Evolutionary conservation across 64 coral and sea anemone species (phyloP).

Genomic region (Hydrozoanthus tunicans): DNA sequence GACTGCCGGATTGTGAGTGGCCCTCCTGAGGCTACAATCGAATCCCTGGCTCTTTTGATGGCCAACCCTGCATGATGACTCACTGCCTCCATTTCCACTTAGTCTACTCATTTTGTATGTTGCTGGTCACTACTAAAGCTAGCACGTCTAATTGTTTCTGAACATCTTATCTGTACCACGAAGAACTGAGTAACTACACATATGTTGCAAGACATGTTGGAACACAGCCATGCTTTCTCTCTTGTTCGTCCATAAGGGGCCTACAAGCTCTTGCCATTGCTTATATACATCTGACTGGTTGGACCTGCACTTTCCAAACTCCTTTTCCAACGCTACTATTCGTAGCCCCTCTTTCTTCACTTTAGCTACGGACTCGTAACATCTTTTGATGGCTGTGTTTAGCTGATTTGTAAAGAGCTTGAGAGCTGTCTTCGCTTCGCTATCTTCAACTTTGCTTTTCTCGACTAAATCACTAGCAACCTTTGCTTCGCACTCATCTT

Average conservation of each 20-base stretch:
- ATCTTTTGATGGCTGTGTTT: neutral
- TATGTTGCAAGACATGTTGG: neutral
- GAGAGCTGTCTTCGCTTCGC: neutral
- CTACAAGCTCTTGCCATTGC: too few species aligned
- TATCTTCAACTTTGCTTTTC: slow-evolving; percentile 1
- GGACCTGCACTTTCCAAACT: neutral
- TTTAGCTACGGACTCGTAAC: slow-evolving; percentile 40
- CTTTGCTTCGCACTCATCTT: slow-evolving; percentile 4
- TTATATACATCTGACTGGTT: too few species aligned
- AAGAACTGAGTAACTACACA: neutral
- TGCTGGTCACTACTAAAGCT: neutral
- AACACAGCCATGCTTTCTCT: too few species aligned
- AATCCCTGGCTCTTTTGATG: too few species aligned
- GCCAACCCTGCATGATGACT: neutral
- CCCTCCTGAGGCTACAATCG: too few species aligned
- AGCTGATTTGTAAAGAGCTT: slow-evolving; percentile 9
- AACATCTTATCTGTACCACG: neutral
- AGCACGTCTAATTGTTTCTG: neutral
- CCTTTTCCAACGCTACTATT: slow-evolving; percentile 26
- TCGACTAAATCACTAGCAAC: slow-evolving; percentile 5
- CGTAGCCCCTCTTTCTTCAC: slow-evolving; percentile 42
- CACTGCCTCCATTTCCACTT: slow-evolving; percentile 13
- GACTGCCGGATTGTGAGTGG: too few species aligned
- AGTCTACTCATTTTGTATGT: neutral
- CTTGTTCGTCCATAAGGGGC: too few species aligned